Percentiles rank a stretch among this genome's conserved stretches.
Conservation (phyloP, 2,888 invertebrate species). For the Scaptomyza parva region DNA sequence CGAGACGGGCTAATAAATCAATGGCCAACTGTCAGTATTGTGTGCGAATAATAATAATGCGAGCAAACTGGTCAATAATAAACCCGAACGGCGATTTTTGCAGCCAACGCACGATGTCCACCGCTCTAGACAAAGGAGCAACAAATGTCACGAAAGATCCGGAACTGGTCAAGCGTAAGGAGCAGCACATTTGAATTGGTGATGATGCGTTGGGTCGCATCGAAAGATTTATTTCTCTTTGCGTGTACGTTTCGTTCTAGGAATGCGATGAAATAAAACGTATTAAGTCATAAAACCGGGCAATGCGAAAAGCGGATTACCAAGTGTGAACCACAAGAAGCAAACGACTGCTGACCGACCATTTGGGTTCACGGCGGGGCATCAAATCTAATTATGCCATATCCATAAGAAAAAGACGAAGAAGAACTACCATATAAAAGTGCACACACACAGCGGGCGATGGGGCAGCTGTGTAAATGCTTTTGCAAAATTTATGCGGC, state of each 20-base stretch:
- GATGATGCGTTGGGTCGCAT: constrained; percentile 65
- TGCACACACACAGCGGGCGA: constrained; percentile 51
- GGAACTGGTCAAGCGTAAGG: constrained; percentile 75
- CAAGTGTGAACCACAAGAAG: constrained; percentile 67
- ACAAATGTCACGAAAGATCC: constrained; percentile 72
- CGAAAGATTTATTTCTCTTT: constrained; percentile 68
- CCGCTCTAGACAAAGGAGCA: constrained; percentile 63
- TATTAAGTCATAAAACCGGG: constrained; percentile 76
- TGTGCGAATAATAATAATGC: constrained; percentile 78
- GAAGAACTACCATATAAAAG: constrained; percentile 33
- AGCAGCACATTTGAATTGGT: constrained; percentile 74
- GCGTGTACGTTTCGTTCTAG: constrained; percentile 23
- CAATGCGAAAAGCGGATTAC: constrained; percentile 73
- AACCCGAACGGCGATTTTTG: constrained; percentile 44
- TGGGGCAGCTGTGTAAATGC: constrained; percentile 50
- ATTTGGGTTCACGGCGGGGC: constrained; percentile 51
- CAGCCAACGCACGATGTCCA: constrained; percentile 17
- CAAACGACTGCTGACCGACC: constrained; percentile 42
- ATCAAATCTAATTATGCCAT: constrained; percentile 80
- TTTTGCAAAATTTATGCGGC: constrained; percentile 70
- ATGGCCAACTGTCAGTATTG: constrained; percentile 82
- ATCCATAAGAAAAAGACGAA: constrained; percentile 23
- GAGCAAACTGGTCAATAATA: constrained; percentile 77
- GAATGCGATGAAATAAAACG: constrained; percentile 79
- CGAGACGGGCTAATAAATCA: constrained; percentile 80